Evolutionary conservation across 1,140 invertebrate genomes (phyloP), one percentile per base, ranked within the genome.

Genomic region (Bombus sylvicola): DNA sequence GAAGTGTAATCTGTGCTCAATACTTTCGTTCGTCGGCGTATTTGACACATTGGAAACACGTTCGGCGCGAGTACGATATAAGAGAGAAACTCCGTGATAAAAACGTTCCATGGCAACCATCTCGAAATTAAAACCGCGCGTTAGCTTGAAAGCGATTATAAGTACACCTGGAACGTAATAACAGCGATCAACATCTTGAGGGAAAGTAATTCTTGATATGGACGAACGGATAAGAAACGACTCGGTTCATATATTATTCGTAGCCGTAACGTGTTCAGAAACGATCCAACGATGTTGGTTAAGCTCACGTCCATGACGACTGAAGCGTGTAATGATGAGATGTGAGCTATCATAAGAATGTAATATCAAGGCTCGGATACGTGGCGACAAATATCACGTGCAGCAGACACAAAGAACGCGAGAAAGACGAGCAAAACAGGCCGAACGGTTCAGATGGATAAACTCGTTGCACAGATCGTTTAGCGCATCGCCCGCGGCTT

Each of bases 401-500:
- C 59, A 77, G 34, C 41, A 41, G 57, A 37, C 85, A 78, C 85
- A 78, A 80, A 87, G 88, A 80, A 71, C 77, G 78, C 72, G 76
- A 76, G 68, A 79, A 83, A 76, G 80, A 83, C 66, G 84, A 68
- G 41, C 34, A 18, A 53, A 68, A 47, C 66, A 68, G 66, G 76
- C 71, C 66, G 62, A 57, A 18, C 18, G 64, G 78, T 62, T 77
- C 71, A 77, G 85, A 90, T 87, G 90, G 81, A 91, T 88, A 91
- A 88, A 90, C 85, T 90, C 90, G 82, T 87, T 84, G 86, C 88
- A 77, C 81, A 85, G 90, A 91, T 90, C 87, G 84, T 91, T 91
- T 91, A 91, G 88, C 91, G 18, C 88, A 91, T 90, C 77, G 90
- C 90, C 90, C 68, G 47, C 53, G 87, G 90, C 86, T 86, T 90